A percentile compares a stretch with the other conserved stretches of the same genome.
Conservation (phyloP, 2,797 vertebrate genomes). For the Squalus acanthias region DNA sequence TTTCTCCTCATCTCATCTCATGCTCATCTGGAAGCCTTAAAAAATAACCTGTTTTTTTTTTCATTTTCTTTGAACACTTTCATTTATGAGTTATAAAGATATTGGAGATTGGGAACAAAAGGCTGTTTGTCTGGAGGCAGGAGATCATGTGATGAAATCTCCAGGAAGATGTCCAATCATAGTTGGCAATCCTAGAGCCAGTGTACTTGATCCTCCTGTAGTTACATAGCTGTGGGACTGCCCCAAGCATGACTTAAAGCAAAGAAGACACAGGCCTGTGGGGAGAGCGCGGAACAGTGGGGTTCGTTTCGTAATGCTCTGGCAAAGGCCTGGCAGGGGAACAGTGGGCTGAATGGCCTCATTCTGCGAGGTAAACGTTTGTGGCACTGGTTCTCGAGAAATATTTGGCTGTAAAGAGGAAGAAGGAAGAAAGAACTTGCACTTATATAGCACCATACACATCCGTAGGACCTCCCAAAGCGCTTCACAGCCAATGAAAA, state of each 20-base stretch:
- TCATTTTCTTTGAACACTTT: not conserved
- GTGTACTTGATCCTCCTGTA: not conserved
- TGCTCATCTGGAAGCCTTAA: no score
- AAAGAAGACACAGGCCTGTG: not conserved
- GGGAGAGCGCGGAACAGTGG: not conserved
- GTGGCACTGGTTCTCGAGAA: not conserved
- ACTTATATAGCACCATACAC: not conserved
- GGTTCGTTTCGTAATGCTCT: not conserved
- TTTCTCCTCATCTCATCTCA: no score
- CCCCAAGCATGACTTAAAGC: no score
- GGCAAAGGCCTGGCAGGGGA: not conserved
- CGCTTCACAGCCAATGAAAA: not conserved
- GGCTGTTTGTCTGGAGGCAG: not conserved
- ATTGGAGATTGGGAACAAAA: not conserved
- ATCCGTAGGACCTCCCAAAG: not conserved
- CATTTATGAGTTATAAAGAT: not conserved
- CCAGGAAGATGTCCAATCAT: not conserved
- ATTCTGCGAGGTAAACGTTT: not conserved
- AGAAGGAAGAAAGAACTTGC: not conserved
- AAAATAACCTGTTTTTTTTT: not conserved
- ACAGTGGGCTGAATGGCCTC: not conserved
- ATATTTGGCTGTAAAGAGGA: not conserved
- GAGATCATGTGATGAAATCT: not conserved
- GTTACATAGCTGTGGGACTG: not conserved
- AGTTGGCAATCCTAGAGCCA: not conserved